Evolutionary conservation across 2,888 invertebrate genomes (phyloP), one percentile per base, ranked within the genome.

Genomic region (Drosophila differens): DNA sequence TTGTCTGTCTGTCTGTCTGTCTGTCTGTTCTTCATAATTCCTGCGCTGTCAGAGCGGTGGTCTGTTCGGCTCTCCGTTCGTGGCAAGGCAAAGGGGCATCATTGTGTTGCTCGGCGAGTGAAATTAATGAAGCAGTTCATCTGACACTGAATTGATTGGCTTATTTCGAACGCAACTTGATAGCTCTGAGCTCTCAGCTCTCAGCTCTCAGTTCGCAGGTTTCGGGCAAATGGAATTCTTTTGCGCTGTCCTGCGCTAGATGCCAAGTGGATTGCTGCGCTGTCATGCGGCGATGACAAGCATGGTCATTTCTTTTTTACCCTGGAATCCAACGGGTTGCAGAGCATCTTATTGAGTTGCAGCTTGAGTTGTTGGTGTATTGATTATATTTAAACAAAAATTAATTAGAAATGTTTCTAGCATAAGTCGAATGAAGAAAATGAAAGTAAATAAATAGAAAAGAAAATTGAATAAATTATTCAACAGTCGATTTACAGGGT

Each of bases 141-240:
- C 87, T 81, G 85, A 87, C 87, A 87, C 87, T 85, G 89, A 87
- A 87, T 89, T 87, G 87, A 87, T 87, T 89, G 87, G 87, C 89
- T 87, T 87, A 87, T 89, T 89, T 80, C 82, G 67, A 73, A 70
- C 76, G 72, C 76, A 84, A 80, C 75, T 85, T 78, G 85, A 84
- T 78, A 76, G 82, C 75, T 57, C 14, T 22, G 25, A 58, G 69
- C 66, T 41, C 54, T 16, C 12, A 37, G 44, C 35, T n/a, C n/a
- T n/a, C n/a, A n/a, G 44, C 35, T 35, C 25, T 28, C 39, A 3
- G 19, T 19, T 54, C 14, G 4, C 59, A 6, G 54, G 39, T 25
- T 9, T 16, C 12, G 1, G 54, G 35, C 66, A 74, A 75, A 78
- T 81, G 81, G 70, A 79, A 79, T 79, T 70, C 73, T 58, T 59